phyloP scores from a whole-genome alignment of 2,888 invertebrate species.

The Amphipoea lucens region DNA sequence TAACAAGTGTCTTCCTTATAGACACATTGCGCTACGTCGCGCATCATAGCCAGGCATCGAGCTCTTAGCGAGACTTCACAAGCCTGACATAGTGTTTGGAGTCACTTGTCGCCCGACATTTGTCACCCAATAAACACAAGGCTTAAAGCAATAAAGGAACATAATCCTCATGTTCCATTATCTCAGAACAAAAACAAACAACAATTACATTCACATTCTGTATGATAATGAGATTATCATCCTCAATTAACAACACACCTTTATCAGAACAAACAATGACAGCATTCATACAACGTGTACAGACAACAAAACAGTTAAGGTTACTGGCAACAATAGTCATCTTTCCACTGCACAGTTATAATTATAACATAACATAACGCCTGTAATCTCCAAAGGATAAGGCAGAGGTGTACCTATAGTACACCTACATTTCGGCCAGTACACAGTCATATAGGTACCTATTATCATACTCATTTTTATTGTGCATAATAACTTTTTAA shows the following conservation, averaged over 20 bases:
- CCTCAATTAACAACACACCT: constrained; percentile 57
- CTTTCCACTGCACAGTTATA: background rate
- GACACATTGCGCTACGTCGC: background rate
- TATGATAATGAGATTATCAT: constrained; percentile 35
- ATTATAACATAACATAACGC: background rate
- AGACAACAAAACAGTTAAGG: constrained; percentile 25
- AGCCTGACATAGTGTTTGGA: background rate
- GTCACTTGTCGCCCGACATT: background rate
- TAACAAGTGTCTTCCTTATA: background rate
- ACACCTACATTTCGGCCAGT: background rate
- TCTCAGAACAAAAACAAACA: constrained; percentile 35
- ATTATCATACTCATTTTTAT: background rate
- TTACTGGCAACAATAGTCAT: background rate
- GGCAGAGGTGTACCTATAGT: background rate
- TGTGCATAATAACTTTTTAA: background rate
- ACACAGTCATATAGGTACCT: background rate
- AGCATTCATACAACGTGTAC: constrained; percentile 34
- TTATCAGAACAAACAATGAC: constrained; percentile 50
- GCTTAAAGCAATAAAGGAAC: constrained; percentile 4
- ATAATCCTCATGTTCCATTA: constrained; percentile 10
- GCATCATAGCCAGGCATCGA: background rate
- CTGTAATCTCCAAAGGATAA: background rate
- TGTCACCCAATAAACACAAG: background rate
- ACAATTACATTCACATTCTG: constrained; percentile 29
- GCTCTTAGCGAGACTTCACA: background rate